Evolutionary conservation across 2,888 invertebrate species (phyloP).

Genomic region (Synanthedon andrenaeformis): DNA sequence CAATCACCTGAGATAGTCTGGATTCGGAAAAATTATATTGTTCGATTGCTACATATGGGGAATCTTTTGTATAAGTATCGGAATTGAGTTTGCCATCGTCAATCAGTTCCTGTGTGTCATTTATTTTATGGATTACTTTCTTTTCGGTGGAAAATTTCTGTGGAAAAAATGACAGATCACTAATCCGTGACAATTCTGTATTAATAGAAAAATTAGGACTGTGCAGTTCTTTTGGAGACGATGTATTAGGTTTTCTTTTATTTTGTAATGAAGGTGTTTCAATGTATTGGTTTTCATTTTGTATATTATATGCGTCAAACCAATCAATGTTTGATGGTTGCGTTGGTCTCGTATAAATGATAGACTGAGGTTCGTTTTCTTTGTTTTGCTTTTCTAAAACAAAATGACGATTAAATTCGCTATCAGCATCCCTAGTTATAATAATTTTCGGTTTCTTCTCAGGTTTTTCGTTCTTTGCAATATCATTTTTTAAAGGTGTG

Average conservation of each 20-base stretch:
- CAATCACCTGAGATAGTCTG: slow-evolving; percentile 31
- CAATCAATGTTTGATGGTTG: slow-evolving; percentile 43
- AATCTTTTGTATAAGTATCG: slow-evolving; percentile 68
- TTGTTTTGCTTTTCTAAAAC: slow-evolving; percentile 35
- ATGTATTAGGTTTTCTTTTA: slow-evolving; percentile 59
- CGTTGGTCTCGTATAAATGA: slow-evolving; percentile 37
- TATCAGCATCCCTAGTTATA: slow-evolving; percentile 46
- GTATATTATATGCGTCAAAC: slow-evolving; percentile 25
- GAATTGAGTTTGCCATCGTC: slow-evolving; percentile 51
- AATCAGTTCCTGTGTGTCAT: slow-evolving; percentile 42
- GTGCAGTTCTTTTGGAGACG: slow-evolving; percentile 56
- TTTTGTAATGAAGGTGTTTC: slow-evolving; percentile 31
- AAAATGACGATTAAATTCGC: slow-evolving; percentile 49
- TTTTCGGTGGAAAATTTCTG: slow-evolving; percentile 59
- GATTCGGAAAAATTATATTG: slow-evolving; percentile 19
- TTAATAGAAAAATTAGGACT: slow-evolving; percentile 62
- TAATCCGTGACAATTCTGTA: slow-evolving; percentile 58
- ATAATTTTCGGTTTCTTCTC: slow-evolving; percentile 49
- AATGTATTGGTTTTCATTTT: slow-evolving; percentile 18
- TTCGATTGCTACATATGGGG: slow-evolving; percentile 44
- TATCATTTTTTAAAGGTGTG: slow-evolving; percentile 43
- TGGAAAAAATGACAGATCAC: slow-evolving; percentile 55
- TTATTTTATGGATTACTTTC: slow-evolving; percentile 39
- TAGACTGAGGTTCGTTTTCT: slow-evolving; percentile 50
- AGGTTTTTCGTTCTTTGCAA: slow-evolving; percentile 33